phyloP scores from a whole-genome alignment of 2,797 vertebrate species.

The Sebastes umbrosus region DNA sequence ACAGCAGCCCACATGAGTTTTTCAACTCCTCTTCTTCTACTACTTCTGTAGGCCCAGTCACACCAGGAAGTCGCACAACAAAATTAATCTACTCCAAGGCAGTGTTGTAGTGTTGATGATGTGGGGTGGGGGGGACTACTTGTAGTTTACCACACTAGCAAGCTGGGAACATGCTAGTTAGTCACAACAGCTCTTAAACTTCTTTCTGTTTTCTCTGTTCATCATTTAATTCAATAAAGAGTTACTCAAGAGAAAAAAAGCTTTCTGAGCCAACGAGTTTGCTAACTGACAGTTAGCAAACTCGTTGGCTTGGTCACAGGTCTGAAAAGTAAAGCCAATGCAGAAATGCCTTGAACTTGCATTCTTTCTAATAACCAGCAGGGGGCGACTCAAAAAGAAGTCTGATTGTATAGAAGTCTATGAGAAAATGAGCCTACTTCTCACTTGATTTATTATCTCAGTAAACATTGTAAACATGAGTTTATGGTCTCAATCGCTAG shows the following conservation, averaged over 20 bases:
- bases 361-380: too few species aligned
- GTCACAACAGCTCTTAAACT: neutral
- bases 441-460: too few species aligned
- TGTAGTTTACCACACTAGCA: neutral
- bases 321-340: too few species aligned
- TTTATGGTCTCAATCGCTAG: too few species aligned
- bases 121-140: too few species aligned
- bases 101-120: neutral
- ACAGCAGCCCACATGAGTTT: neutral
- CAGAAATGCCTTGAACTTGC: too few species aligned
- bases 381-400: too few species aligned
- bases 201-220: neutral
- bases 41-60: neutral
- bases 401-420: too few species aligned
- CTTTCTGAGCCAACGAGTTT: neutral
- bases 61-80: neutral
- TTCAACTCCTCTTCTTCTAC: neutral
- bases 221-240: neutral
- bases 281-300: neutral
- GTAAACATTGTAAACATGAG: too few species aligned
- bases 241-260: neutral
- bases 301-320: too few species aligned
- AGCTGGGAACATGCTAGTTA: neutral
- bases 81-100: neutral
- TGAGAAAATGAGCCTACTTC: too few species aligned